Conservation (phyloP, 2,797 vertebrate species). For the Chelmon rostratus region DNA sequence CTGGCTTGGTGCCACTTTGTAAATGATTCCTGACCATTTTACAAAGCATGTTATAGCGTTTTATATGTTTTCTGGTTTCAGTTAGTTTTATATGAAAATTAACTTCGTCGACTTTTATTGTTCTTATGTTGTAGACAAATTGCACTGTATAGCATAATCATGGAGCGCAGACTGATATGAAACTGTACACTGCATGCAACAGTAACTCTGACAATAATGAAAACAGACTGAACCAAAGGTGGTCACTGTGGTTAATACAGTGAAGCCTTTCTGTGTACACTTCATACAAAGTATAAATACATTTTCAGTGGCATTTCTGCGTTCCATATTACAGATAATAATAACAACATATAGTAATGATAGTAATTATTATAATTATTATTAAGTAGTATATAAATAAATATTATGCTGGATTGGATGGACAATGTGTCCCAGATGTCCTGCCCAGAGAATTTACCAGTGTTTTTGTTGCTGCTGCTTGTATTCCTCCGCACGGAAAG, state of each 20-base stretch:
- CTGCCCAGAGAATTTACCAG: too few species aligned
- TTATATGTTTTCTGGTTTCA: background rate
- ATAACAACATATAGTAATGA: too few species aligned
- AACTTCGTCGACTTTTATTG: background rate
- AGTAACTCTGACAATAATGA: background rate
- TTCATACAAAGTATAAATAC: background rate
- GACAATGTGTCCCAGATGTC: too few species aligned
- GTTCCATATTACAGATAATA: too few species aligned
- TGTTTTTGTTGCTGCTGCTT: too few species aligned
- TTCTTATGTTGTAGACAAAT: background rate
- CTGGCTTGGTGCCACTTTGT: too few species aligned
- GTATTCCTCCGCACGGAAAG: too few species aligned
- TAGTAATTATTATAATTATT: too few species aligned
- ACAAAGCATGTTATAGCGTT: background rate
- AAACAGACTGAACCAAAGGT: background rate
- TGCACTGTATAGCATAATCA: background rate
- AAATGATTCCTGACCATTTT: background rate
- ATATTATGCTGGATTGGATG: too few species aligned
- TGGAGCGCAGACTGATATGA: background rate
- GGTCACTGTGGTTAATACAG: background rate
- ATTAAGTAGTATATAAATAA: too few species aligned
- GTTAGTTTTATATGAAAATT: background rate
- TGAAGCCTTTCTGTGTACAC: background rate
- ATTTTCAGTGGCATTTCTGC: background rate
- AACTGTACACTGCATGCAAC: too few species aligned